Conservation (phyloP, 2,113 vertebrate genomes). For the Pangasianodon hypophthalmus region DNA sequence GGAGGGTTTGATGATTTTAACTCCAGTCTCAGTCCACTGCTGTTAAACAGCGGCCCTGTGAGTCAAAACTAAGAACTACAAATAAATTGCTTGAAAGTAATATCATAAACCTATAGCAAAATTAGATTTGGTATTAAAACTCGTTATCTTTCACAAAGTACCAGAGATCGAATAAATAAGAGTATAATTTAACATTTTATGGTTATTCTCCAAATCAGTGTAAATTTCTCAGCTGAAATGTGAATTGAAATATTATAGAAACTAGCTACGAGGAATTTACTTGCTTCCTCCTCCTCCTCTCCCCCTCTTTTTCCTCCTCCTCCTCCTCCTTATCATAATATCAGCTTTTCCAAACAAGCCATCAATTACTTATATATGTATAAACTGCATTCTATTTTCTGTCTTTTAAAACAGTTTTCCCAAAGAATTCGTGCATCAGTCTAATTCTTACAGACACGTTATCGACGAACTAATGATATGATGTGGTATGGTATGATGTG, state of each 20-base stretch:
- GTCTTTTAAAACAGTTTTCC: background rate
- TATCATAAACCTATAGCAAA: background rate
- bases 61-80: conserved; percentile 36
- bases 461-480: background rate
- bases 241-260: background rate
- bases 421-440: background rate
- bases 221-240: background rate
- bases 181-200: background rate
- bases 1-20: background rate
- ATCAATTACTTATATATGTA: background rate
- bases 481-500: background rate
- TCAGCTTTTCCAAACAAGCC: background rate
- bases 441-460: background rate
- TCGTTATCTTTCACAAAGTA: background rate
- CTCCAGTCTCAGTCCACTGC: background rate
- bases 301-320: background rate
- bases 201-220: background rate
- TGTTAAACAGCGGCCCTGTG: conserved; percentile 53
- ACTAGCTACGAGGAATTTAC: background rate
- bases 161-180: background rate
- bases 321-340: background rate
- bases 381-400: background rate
- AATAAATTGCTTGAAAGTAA: background rate
- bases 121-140: background rate
- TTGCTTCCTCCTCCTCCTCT: background rate